Percentiles rank a stretch among this genome's conserved stretches.
Conservation (phyloP, 2,113 vertebrate species). For the Chauna torquata region DNA sequence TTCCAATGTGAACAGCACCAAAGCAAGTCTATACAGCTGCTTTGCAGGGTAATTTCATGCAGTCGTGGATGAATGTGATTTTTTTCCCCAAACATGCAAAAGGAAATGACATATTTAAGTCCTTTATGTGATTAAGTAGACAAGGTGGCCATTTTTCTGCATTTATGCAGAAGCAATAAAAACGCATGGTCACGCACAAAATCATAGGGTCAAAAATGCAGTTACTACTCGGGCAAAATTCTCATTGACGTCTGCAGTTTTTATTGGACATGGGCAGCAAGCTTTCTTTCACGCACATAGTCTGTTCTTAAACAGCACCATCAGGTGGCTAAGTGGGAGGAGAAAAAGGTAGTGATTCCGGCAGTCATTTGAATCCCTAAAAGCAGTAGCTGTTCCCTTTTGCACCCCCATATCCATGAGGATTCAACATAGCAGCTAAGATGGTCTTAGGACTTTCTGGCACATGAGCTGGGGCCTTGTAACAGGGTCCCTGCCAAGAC, state of each 20-base stretch:
- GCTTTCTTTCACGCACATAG: neutral
- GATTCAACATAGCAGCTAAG: neutral
- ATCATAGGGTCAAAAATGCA: conserved; percentile 33
- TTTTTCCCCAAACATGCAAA: neutral
- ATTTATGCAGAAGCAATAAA: conserved; percentile 54
- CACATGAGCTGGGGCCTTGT: neutral
- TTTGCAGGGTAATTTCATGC: conserved; percentile 28
- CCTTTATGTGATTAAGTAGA: conserved; percentile 41
- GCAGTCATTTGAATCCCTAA: neutral
- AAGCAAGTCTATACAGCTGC: neutral
- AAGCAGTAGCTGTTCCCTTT: neutral
- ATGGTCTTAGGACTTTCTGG: neutral
- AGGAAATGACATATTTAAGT: conserved; percentile 45
- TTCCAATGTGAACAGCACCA: neutral
- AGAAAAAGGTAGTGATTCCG: neutral
- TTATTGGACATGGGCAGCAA: neutral
- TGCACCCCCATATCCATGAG: neutral
- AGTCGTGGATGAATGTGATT: neutral
- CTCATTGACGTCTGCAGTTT: neutral
- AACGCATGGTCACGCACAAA: conserved; percentile 17
- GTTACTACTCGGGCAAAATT: conserved; percentile 2
- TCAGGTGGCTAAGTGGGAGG: neutral
- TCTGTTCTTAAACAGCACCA: conserved; percentile 21
- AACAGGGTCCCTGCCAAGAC: neutral
- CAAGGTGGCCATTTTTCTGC: conserved; percentile 43